These are phyloP conservation scores for Trachythela sp. DNA, from an alignment of 64 coral and sea anemone species.

Conservation along the genomic window DNA sequence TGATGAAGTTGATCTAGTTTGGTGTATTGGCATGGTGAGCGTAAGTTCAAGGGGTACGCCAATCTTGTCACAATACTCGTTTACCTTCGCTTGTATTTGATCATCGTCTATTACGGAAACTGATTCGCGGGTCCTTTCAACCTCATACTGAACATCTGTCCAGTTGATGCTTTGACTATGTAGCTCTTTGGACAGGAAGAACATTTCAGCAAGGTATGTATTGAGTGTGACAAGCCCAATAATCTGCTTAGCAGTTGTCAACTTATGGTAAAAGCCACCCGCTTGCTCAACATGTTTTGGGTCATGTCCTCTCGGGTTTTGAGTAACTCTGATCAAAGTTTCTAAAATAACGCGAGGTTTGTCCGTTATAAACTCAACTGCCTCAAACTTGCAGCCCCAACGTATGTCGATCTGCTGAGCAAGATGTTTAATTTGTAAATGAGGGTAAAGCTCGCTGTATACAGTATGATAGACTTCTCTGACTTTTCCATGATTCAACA, in stretches of 20 bases:
- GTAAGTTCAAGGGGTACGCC: too few species aligned
- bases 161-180: neutral
- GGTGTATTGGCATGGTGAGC: too few species aligned
- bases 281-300: slow-evolving; percentile 8
- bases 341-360: neutral
- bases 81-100: neutral
- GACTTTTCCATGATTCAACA: neutral
- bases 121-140: neutral
- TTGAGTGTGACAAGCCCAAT: neutral
- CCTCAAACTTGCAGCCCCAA: slow-evolving; percentile 15
- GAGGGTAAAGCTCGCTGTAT: neutral
- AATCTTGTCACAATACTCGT: too few species aligned
- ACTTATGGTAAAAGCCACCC: neutral
- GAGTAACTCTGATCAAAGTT: neutral
- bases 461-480: neutral
- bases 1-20: too few species aligned
- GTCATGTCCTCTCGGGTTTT: neutral
- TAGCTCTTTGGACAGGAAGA: neutral
- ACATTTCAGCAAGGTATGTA: slow-evolving; percentile 2
- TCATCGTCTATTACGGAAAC: neutral
- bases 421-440: neutral
- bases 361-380: neutral
- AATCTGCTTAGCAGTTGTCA: neutral
- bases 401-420: neutral
- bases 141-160: slow-evolving; percentile 12